phyloP scores from a whole-genome alignment of 2,888 invertebrate genomes.

The Crematogaster levior region DNA sequence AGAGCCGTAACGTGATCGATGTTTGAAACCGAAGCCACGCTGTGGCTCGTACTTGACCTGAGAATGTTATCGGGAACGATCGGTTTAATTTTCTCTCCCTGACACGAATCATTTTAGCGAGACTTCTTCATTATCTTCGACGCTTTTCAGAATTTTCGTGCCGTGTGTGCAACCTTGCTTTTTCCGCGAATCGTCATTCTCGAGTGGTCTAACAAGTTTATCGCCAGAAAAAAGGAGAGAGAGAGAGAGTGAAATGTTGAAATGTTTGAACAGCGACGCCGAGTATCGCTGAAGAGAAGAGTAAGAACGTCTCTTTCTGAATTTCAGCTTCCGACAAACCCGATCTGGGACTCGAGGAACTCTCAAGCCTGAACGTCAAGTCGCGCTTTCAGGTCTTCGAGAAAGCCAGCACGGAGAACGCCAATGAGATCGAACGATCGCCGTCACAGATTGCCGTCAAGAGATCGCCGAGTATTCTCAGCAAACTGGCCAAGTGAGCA shows the following conservation, averaged over 20 bases:
- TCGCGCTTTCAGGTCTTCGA: conserved; percentile 95
- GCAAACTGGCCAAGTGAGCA: conserved; percentile 92
- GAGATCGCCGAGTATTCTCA: conserved; percentile 91
- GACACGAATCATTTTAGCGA: conserved; percentile 12
- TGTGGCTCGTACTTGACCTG: neutral
- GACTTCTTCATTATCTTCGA: neutral
- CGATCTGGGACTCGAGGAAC: conserved; percentile 93
- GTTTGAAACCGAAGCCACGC: neutral
- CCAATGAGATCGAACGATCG: conserved; percentile 86
- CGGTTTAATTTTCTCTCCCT: neutral
- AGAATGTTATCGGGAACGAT: neutral
- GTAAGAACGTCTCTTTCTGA: conserved; percentile 24
- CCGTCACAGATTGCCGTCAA: conserved; percentile 88
- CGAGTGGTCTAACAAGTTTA: conserved; percentile 29
- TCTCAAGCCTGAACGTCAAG: conserved; percentile 93
- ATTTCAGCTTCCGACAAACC: conserved; percentile 93
- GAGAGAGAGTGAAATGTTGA: neutral
- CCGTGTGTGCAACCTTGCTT: conserved; percentile 19
- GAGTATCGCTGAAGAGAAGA: neutral
- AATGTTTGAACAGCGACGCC: conserved; percentile 16
- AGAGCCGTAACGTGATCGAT: conserved; percentile 13
- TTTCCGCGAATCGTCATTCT: neutral
- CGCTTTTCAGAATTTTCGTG: conserved; percentile 24
- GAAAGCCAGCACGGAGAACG: conserved; percentile 86
- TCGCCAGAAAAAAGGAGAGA: neutral